These are phyloP conservation scores for Rallus limicola DNA, from an alignment of 2,113 vertebrate species.

Conservation along the genomic window DNA sequence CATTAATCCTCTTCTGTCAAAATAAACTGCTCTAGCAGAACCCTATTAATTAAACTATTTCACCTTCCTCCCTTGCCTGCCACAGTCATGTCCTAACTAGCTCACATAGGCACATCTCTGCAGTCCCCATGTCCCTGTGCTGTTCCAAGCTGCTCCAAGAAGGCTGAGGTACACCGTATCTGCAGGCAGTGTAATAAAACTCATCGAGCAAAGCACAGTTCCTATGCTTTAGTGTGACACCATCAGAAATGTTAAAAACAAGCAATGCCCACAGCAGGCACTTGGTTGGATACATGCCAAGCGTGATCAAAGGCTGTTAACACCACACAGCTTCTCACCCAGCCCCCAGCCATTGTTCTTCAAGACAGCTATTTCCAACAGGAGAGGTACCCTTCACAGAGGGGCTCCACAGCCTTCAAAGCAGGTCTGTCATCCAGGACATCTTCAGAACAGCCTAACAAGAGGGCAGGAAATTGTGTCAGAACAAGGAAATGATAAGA, in stretches of 20 bases:
- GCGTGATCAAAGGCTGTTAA: conserved; percentile 26
- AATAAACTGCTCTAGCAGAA: neutral
- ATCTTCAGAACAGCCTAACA: neutral
- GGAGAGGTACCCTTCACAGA: neutral
- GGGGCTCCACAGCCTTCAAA: conserved; percentile 30
- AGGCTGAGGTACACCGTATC: neutral
- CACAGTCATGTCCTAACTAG: neutral
- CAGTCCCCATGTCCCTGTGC: neutral
- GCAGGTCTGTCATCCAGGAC: conserved; percentile 23
- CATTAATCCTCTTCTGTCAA: conserved; percentile 34
- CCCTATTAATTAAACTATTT: neutral
- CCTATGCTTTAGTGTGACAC: neutral
- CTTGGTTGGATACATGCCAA: accelerated
- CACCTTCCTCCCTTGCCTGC: neutral
- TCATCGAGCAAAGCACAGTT: neutral
- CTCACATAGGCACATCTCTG: neutral
- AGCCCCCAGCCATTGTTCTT: neutral
- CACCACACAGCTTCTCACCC: neutral
- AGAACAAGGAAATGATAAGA: conserved; percentile 42
- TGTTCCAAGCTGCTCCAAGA: neutral
- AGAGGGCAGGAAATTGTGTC: conserved; percentile 51
- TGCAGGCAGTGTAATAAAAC: neutral
- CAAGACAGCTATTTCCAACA: neutral
- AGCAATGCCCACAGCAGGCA: neutral
- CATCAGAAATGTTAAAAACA: neutral